Base-by-base conservation (phyloP, 2,113 vertebrate species). In the Phasianus colchicus region DNA sequence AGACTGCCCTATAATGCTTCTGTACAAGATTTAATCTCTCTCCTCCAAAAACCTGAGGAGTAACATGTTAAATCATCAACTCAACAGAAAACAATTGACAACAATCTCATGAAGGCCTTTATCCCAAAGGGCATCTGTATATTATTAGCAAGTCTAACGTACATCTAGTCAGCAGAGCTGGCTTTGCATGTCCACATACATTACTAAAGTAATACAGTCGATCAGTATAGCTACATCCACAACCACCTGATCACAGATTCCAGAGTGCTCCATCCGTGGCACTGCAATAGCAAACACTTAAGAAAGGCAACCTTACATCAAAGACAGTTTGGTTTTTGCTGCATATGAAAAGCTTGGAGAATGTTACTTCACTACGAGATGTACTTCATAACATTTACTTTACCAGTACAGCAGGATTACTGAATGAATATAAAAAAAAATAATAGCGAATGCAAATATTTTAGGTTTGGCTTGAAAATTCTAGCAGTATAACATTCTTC, bases 11-110 rank as follows among this genome's bases (percentile, higher is more conserved):
- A 73, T 0, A 7, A 92, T 86, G 50, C 22, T 92, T 79, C 71
- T 89, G 67, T 88, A 78, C 83, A 95, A 85, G 43, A 83, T 70
- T 93, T 92, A 88, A 93, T 86, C 36, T 76, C 61, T 84, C 81
- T 89, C 91, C 77, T 85, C 70, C 0, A 30, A 91, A 90, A 91
- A 79, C 48, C 38, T 45, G 24, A 92, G 79, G 66, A 92, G 83
- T 57, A 92, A 69, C 17, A 15, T 72, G 83, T 82, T 86, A 78
- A 17, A 7, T 48, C 89, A 66, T 70, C 63, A 88, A 66, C 14
- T 36, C 74, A 90, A 66, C 11, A 76, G 52, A 55, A 81, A 78
- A 40, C 84, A 81, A 86, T 16, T 87, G 81, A 78, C 77, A 89
- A 63, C 54, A 43, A 92, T 70, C 82, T 90, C 78, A 82, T 30